Evolutionary conservation across 2,888 invertebrate species (phyloP), one percentile per base, ranked within the genome.

Genomic region (Argyresthia albistria): DNA sequence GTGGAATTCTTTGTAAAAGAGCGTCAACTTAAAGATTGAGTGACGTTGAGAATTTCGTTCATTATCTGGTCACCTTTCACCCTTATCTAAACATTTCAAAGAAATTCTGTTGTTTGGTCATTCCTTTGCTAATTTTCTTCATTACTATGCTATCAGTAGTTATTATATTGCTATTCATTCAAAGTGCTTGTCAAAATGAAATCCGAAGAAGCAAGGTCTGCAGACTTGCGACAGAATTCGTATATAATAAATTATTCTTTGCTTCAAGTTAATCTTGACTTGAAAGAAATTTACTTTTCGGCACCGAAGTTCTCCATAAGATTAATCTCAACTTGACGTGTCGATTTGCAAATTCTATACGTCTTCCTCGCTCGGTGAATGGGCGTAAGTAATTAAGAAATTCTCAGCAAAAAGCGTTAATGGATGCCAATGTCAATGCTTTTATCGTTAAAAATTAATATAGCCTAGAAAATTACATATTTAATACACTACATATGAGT

Each of bases 1-100:
- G 73, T 70, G 70, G 72, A 69, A 77, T 75, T 72, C 60, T 59
- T 25, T 25, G 25, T 25, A 25, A 6, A 25, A 25, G 25, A 60
- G 58, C 51, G 25, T 53, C 56, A 59, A 54, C 54, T 55, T 47
- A 52, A 52, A 45, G 36, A 45, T 14, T 14, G 45, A 45, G 45
- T 45, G 45, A 14, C 45, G 15, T 45, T 14, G 14, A 4, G 45
- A 8, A 14, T 25, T 25, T 4, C 25, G 25, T 25, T 25, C 3
- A 25, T 25, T 25, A 25, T 25, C 25, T 25, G 25, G 3, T 25
- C 25, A 25, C 2, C 6, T 25, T 25, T 25, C n/a, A n/a, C n/a
- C n/a, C n/a, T 25, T 25, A 6, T 25, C 25, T 25, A 25, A 6
- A 25, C 25, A 25, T 6, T 25, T 25, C 25, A 25, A 25, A 25